Evolutionary conservation across 2,113 vertebrate species (phyloP).

Genomic region (Oncorhynchus tshawytscha): DNA sequence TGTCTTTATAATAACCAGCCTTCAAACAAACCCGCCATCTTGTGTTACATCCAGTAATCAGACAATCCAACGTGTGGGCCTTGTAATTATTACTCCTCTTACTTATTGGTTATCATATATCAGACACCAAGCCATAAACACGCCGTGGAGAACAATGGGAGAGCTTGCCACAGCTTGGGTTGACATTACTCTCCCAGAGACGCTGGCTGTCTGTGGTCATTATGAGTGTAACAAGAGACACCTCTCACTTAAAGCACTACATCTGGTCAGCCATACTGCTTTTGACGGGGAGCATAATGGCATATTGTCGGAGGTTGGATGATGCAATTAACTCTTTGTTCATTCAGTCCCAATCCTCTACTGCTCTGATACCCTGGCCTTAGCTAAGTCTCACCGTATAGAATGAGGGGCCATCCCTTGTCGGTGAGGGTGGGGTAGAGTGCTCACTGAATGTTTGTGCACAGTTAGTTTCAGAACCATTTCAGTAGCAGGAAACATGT

Average conservation of each 20-base stretch:
- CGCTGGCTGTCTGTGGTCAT: constrained; percentile 61
- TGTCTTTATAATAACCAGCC: constrained; percentile 58
- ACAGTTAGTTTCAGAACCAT: constrained; percentile 17
- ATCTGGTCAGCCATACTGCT: constrained; percentile 54
- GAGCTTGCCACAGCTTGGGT: constrained; percentile 55
- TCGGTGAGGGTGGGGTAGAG: background rate
- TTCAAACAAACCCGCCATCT: constrained; percentile 56
- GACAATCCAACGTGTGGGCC: constrained; percentile 53
- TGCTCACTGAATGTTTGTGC: constrained; percentile 2
- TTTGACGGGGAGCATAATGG: constrained; percentile 61
- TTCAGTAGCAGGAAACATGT: constrained; percentile 15
- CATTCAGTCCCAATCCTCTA: constrained; percentile 31
- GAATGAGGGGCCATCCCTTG: constrained; percentile 18
- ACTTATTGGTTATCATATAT: constrained; percentile 73
- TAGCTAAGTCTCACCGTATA: background rate
- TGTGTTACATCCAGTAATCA: constrained; percentile 71
- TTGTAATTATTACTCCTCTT: constrained; percentile 68
- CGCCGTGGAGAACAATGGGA: constrained; percentile 62
- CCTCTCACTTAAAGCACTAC: constrained; percentile 59
- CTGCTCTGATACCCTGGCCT: background rate
- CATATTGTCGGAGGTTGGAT: constrained; percentile 53
- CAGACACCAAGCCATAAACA: constrained; percentile 69
- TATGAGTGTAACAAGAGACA: constrained; percentile 70
- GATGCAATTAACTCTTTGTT: constrained; percentile 62
- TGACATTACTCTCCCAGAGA: constrained; percentile 58